Evolutionary conservation across 2,888 invertebrate genomes (phyloP), one percentile per base, ranked within the genome.

Genomic region (Nomada ruficornis): DNA sequence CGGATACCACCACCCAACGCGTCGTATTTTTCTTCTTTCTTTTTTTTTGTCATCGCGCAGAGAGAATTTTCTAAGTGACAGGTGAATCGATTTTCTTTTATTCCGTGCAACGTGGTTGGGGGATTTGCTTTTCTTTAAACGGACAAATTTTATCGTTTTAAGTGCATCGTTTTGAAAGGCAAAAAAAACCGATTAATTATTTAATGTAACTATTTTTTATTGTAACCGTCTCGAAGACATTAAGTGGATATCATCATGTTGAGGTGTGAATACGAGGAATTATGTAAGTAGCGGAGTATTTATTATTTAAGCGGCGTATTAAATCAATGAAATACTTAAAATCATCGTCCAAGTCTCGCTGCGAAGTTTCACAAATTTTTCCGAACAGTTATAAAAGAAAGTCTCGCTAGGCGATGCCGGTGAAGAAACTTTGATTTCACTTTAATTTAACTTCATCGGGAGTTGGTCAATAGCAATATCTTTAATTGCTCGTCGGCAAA

Each of bases 391-490:
- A 50, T 23, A 50, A 72, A 72, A 68, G 80, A 73, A 86, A 80
- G 86, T 77, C 63, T 52, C n/a, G 20, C 57, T 54, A 29, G 57
- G 36, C 60, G 29, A 42, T 69, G 71, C 26, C 62, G 55, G 57
- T 26, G 50, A 29, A 57, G 78, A 65, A 85, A 83, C 86, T 89
- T 89, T 89, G 91, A 90, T 91, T 91, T 89, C 86, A 86, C 89
- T 91, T 91, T 91, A 91, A 91, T 90, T 91, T 91, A 91, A 91
- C 91, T 91, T 88, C 89, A 91, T 91, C 90, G 89, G 86, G 89
- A 90, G 90, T 90, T 88, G 90, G 91, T 91, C 91, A 91, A 91
- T 91, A 91, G 91, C 88, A 91, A 91, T 91, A 90, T 91, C 90
- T 87, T 89, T 90, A 91, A 91, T 91, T 91, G 88, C 90, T 89